phyloP scores from a whole-genome alignment of 2,888 invertebrate genomes.

The Octonoba sinensis region DNA sequence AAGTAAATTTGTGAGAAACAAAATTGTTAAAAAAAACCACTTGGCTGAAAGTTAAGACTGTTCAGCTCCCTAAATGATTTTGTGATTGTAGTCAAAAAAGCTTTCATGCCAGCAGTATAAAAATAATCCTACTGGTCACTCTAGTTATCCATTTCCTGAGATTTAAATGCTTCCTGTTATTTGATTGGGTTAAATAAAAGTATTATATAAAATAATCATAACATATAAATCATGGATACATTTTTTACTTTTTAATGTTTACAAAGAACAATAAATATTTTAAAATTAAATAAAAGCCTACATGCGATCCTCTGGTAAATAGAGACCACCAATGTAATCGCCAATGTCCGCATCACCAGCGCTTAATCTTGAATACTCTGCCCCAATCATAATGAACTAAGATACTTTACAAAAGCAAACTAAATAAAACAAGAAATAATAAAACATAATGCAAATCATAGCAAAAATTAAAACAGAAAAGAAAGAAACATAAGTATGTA shows the following conservation, averaged over 20 bases:
- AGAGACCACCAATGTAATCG: constrained; percentile 5
- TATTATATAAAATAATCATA: too few relatives aligned
- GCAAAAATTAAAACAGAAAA: background rate
- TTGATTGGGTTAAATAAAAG: background rate
- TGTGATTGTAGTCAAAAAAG: too few relatives aligned
- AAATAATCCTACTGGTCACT: too few relatives aligned
- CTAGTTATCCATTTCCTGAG: too few relatives aligned
- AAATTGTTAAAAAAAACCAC: too few relatives aligned
- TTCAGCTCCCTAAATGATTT: too few relatives aligned
- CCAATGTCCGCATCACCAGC: constrained; percentile 32
- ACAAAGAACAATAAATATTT: background rate
- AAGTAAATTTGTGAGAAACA: too few relatives aligned
- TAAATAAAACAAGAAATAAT: constrained; percentile 30
- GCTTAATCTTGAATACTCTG: constrained; percentile 44
- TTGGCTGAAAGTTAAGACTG: too few relatives aligned
- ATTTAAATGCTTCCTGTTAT: too few relatives aligned
- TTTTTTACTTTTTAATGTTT: too few relatives aligned
- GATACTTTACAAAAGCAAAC: constrained; percentile 24
- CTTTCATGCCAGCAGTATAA: too few relatives aligned
- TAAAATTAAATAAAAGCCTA: constrained; percentile 25
- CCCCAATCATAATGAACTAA: constrained; percentile 26
- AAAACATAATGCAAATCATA: constrained; percentile 10
- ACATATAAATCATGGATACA: background rate
- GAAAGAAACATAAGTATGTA: background rate
- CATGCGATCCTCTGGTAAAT: constrained; percentile 56